These are phyloP conservation scores for human DNA, from an alignment of 2,113 vertebrate species.

Conservation along the genomic window GRCh38 chr5:61714501-61715000, in stretches of 20 bases:
- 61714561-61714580: neutral
- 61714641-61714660: neutral
- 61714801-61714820: neutral
- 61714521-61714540: too few species aligned
- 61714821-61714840: neutral
- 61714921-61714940: constrained; percentile 20
- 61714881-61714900: constrained; percentile 10
- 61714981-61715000: neutral
- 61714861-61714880: neutral
- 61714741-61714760: neutral
- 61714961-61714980: neutral
- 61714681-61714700: neutral
- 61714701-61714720: neutral
- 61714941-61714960: neutral
- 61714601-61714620: neutral
- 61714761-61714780: neutral
- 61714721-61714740: neutral
- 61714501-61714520: too few species aligned
- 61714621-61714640: neutral
- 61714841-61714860: neutral
- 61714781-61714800: neutral
- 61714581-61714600: neutral
- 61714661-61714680: neutral
- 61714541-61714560: neutral
- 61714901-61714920: neutral